phyloP scores from a whole-genome alignment of 2,888 invertebrate species.

The Lissonota sp. region DNA sequence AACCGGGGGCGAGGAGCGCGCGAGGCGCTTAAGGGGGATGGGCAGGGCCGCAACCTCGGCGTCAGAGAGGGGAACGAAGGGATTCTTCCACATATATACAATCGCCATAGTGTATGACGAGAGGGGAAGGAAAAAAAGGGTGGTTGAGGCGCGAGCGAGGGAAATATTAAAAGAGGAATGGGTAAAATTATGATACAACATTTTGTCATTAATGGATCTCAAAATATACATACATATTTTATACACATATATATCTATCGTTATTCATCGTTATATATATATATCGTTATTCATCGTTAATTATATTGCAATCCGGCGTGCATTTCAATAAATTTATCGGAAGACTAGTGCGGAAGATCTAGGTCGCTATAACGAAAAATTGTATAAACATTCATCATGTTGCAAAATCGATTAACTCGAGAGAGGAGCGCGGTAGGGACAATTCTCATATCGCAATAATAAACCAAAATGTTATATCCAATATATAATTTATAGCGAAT shows the following conservation, averaged over 20 bases:
- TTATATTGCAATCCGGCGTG: too few species aligned
- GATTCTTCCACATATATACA: constrained; percentile 41
- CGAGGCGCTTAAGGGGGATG: constrained; percentile 64
- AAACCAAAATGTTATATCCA: neutral
- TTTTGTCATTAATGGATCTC: constrained; percentile 41
- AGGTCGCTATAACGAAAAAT: too few species aligned
- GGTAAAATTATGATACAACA: constrained; percentile 39
- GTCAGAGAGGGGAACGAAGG: constrained; percentile 59
- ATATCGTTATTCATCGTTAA: constrained; percentile 6
- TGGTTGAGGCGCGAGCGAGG: constrained; percentile 44
- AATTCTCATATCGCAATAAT: too few species aligned
- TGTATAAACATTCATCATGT: too few species aligned
- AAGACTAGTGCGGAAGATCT: too few species aligned
- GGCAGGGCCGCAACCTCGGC: constrained; percentile 66
- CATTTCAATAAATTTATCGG: too few species aligned
- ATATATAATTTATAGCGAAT: constrained; percentile 29
- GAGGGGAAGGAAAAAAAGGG: constrained; percentile 52
- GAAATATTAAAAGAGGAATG: constrained; percentile 9
- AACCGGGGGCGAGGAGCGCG: constrained; percentile 59
- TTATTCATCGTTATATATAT: constrained; percentile 32
- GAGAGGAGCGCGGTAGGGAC: constrained; percentile 57
- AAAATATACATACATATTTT: constrained; percentile 9
- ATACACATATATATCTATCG: constrained; percentile 22
- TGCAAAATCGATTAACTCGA: constrained; percentile 41
- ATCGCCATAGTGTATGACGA: too few species aligned